Base-by-base conservation (phyloP, 2,797 vertebrate genomes). In the Calcarius lapponicus region DNA sequence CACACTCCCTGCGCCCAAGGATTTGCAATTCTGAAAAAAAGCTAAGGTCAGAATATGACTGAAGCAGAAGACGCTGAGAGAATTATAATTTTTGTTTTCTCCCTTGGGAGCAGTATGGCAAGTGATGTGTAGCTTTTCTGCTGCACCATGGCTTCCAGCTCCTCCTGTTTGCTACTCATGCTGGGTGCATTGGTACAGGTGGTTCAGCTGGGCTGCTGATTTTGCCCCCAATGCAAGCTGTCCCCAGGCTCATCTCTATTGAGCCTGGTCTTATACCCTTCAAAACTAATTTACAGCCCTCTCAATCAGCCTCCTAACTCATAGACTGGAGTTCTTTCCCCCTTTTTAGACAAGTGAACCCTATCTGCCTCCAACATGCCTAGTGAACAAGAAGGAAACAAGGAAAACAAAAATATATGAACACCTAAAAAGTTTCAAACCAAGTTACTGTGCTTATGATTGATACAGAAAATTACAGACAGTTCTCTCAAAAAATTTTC, bases 1-100 rank as follows among this genome's bases (percentile, higher is more conserved):
- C 29, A 34, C 16, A 8, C 2, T 13, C 24, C 19, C 24, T 13
- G 1, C 1, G 2, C 32, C 9, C 16, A 36, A 21, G 22, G 11
- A 75, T 72, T 22, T 83, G 31, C 80, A 93, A 75, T 80, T 79
- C 53, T 31, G 21, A 34, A 25, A 57, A 54, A 58, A 17, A 50
- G 56, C 32, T 81, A 66, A 85, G 9, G 10, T 66, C 74, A 85
- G 50, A 80, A 65, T 71, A 70, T 11, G 13, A 90, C 79, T 25
- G 10, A 86, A 43, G 22, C 15, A 50, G 69, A 85, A 70, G 34
- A 61, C 38, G 11, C 10, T 58, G 75, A 73, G 45, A 43, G 64
- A 76, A 45, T 34, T 40, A 11, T 10, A 14, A n/a, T 24, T 5
- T 25, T 18, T 40, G 21, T 43, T 65, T 18, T 12, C 2, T 9